A percentile compares a stretch with the other conserved stretches of the same genome.
Evolutionary conservation across 2,797 vertebrate species (phyloP).

Genomic region (Momotus momota): DNA sequence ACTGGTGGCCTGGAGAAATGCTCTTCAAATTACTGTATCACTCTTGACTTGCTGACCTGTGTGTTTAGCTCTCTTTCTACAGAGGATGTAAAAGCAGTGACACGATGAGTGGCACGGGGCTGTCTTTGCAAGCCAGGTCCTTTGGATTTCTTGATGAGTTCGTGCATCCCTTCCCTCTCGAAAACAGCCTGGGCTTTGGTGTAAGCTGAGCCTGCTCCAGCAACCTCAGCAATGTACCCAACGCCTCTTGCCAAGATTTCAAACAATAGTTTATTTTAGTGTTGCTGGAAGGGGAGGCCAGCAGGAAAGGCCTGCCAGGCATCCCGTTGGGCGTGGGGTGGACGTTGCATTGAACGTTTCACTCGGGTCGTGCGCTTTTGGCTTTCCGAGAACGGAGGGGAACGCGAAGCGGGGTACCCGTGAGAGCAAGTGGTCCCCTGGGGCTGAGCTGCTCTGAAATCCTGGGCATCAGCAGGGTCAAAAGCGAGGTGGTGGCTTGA

Average conservation of each 20-base stretch:
- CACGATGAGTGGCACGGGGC: not conserved
- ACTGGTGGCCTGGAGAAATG: not conserved
- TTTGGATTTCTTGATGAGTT: not conserved
- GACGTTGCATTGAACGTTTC: not conserved
- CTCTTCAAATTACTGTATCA: not conserved
- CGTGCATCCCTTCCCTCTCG: not conserved
- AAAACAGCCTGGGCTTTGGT: not conserved
- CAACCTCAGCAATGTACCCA: not conserved
- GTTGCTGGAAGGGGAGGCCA: constrained; percentile 45
- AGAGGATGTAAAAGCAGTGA: not conserved
- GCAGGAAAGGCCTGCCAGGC: constrained; percentile 24
- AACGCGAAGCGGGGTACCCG: not conserved
- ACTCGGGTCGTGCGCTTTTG: not conserved
- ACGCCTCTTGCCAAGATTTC: constrained; percentile 21
- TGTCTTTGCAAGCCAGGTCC: not conserved
- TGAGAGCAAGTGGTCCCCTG: not conserved
- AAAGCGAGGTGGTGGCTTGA: constrained; percentile 6
- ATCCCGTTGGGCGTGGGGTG: not conserved
- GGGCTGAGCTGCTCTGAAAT: not conserved
- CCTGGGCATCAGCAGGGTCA: not conserved
- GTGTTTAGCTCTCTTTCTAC: not conserved
- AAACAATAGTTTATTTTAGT: constrained; percentile 38
- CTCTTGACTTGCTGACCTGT: not conserved
- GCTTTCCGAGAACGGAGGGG: not conserved
- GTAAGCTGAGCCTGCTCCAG: not conserved